Percentiles rank a stretch among this genome's conserved stretches.
Conservation (phyloP, 2,888 invertebrate genomes). For the Lasioglossum pauxillum region DNA sequence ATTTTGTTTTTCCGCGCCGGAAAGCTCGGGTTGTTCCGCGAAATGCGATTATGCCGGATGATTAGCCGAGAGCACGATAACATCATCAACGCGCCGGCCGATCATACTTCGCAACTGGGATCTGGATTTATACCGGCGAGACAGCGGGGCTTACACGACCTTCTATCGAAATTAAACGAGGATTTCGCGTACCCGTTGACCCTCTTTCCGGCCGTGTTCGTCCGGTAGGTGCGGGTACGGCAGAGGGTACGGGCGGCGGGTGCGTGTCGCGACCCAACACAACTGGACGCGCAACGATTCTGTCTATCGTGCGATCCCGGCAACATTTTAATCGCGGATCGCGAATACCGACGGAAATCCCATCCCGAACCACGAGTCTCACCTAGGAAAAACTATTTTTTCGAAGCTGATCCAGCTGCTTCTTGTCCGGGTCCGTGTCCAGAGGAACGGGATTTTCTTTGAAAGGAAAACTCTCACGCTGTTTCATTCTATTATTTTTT, state of each 20-base stretch:
- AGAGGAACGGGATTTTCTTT: background rate
- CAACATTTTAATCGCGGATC: slow-evolving; percentile 69
- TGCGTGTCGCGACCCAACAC: slow-evolving; percentile 5
- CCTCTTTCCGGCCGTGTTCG: slow-evolving; percentile 45
- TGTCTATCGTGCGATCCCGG: slow-evolving; percentile 34
- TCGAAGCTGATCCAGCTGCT: slow-evolving; percentile 21
- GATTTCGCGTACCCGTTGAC: slow-evolving; percentile 59
- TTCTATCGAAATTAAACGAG: slow-evolving; percentile 70
- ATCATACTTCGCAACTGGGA: slow-evolving; percentile 61
- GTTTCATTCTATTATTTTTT: background rate
- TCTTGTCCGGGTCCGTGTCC: slow-evolving; percentile 14
- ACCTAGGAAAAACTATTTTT: slow-evolving; percentile 36
- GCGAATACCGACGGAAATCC: slow-evolving; percentile 60
- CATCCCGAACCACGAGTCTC: slow-evolving; percentile 21
- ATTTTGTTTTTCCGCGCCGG: slow-evolving; percentile 7
- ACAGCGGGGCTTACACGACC: slow-evolving; percentile 61
- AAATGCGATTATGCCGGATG: slow-evolving; percentile 53
- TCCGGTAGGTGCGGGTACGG: slow-evolving; percentile 22
- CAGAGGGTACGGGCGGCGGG: slow-evolving; percentile 18
- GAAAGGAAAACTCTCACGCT: background rate
- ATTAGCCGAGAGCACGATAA: slow-evolving; percentile 48
- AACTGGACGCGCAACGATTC: background rate
- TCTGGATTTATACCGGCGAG: slow-evolving; percentile 68
- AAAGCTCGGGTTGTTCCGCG: slow-evolving; percentile 24
- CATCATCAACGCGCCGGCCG: slow-evolving; percentile 43